Percentiles rank a stretch among this genome's conserved stretches.
Conservation (phyloP, 1,140 invertebrate species). For the Neocloeon triangulifer region DNA sequence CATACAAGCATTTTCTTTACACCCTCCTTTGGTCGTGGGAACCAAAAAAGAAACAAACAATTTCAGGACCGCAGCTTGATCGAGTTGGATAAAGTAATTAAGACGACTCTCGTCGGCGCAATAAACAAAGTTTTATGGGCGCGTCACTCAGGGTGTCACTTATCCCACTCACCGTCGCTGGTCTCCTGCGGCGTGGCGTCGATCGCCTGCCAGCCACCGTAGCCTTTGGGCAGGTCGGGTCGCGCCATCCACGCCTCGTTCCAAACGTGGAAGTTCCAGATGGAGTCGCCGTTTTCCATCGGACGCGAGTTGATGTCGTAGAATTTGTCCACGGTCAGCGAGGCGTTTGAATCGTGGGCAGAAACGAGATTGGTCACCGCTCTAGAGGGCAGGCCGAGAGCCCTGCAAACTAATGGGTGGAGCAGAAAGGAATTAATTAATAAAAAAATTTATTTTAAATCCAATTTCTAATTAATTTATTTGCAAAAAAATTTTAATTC, state of each 20-base stretch:
- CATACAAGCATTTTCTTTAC: too few species aligned
- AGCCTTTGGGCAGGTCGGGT: constrained; percentile 38
- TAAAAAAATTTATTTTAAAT: too few species aligned
- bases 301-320: constrained; percentile 31
- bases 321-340: constrained; percentile 50
- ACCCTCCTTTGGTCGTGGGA: too few species aligned
- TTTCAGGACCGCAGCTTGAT: too few species aligned
- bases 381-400: constrained; percentile 43
- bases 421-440: too few species aligned
- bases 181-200: constrained; percentile 50
- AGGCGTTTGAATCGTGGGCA: constrained; percentile 44
- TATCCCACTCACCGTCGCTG: constrained; percentile 19
- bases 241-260: constrained; percentile 54
- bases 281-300: constrained; percentile 27
- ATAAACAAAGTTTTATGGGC: too few species aligned
- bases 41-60: too few species aligned
- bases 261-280: constrained; percentile 65
- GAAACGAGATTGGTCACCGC: constrained; percentile 48
- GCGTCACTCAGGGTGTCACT: too few species aligned
- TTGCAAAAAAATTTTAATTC: too few species aligned
- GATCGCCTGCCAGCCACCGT: constrained; percentile 51
- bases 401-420: constrained; percentile 45
- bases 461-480: too few species aligned
- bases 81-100: too few species aligned
- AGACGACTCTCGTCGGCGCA: too few species aligned